Evolutionary conservation across 1,140 invertebrate genomes (phyloP).

Genomic region (Melitaea cinxia): DNA sequence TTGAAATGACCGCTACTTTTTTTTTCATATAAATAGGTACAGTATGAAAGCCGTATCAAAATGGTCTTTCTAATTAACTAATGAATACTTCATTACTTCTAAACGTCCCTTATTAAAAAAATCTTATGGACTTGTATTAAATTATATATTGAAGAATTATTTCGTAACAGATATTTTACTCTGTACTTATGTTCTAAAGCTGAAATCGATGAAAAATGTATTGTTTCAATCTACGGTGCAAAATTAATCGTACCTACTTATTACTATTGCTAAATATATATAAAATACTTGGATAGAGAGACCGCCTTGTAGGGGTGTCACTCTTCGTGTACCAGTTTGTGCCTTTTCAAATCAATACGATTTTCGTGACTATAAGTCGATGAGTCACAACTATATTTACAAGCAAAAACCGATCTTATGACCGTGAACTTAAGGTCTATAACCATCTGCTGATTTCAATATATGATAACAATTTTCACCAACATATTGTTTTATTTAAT

Average conservation of each 20-base stretch:
- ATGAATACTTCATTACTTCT: constrained; percentile 20
- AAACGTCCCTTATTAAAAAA: constrained; percentile 18
- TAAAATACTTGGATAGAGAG: constrained; percentile 33
- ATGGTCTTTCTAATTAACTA: constrained; percentile 35
- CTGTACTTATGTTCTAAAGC: constrained; percentile 38
- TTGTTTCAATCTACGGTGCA: constrained; percentile 34
- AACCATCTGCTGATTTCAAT: constrained; percentile 5
- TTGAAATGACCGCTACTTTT: constrained; percentile 34
- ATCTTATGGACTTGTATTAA: constrained; percentile 14
- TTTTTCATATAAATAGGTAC: constrained; percentile 28
- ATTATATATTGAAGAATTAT: constrained; percentile 18
- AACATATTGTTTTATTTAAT: constrained; percentile 30
- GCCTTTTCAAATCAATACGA: constrained; percentile 54
- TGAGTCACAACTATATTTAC: constrained; percentile 22
- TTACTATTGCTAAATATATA: constrained; percentile 34
- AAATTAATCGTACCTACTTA: constrained; percentile 26
- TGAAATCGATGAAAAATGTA: constrained; percentile 45
- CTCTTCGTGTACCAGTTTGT: constrained; percentile 45
- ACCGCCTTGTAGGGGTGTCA: constrained; percentile 31
- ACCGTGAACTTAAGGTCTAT: background rate
- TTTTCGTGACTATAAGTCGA: constrained; percentile 49
- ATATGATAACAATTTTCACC: constrained; percentile 14
- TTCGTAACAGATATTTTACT: constrained; percentile 31
- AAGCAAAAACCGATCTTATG: constrained; percentile 16
- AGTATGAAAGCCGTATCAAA: constrained; percentile 56